Base-by-base conservation (phyloP, 2,888 invertebrate genomes). In the Tenthredo mesomela region DNA sequence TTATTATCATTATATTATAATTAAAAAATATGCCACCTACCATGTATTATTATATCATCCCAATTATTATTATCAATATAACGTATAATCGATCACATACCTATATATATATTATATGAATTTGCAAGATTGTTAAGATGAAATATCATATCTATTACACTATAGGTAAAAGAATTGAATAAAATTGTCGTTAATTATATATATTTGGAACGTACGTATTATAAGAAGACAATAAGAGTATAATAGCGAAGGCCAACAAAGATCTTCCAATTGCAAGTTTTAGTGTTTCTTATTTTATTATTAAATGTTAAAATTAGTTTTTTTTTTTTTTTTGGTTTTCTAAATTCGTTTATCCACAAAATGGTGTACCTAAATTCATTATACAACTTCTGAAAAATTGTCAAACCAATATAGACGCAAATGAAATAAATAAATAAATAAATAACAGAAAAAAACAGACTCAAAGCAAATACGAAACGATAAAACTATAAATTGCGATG, bases 291-390 rank as follows among this genome's bases (percentile, higher is more conserved):
- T 61, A 70, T 84, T 54, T 5, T 54, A 54, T 54, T n/a, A 54
- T 54, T 54, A 7, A 18, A 50, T 54, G 1, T n/a, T n/a, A n/a
- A 18, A 54, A 54, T 54, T n/a, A 54, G 54, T 54, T 54, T 54
- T 2, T 84, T 77, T 29, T 85, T 33, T 82, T 86, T 87, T 87
- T 86, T 86, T 88, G n/a, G n/a, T n/a, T n/a, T n/a, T 77, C 54
- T 54, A 50, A 50, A 50, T 50, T 50, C 50, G 50, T 50, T 50
- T 50, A 50, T 50, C n/a, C 6, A 18, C 50, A 50, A n/a, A n/a
- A 50, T n/a, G 6, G 50, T 7, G 50, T n/a, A n/a, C 18, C 54
- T 54, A 54, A 54, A 54, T 54, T 7, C n/a, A 54, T 6, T n/a
- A n/a, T 54, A 54, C n/a, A 1, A 54, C 7, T 54, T 54, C n/a